A percentile compares a stretch with the other conserved stretches of the same genome.
These are phyloP conservation scores for Eupithecia insigniata DNA, from an alignment of 2,888 invertebrate species.

Conservation along the genomic window DNA sequence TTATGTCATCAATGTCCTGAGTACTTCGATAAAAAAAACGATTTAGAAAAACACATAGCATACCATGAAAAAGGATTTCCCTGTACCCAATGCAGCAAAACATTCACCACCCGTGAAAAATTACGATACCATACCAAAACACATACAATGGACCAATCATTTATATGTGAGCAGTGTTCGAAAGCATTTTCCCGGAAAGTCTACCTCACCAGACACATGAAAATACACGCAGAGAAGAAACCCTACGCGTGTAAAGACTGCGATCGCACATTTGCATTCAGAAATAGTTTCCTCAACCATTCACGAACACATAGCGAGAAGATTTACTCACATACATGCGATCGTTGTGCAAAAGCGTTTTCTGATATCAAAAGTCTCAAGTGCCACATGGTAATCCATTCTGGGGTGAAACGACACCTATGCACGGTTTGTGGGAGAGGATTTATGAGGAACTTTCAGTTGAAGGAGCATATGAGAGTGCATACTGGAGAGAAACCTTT, in stretches of 20 bases:
- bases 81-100: constrained; percentile 11
- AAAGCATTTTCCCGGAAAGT: background rate
- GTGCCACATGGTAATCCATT: background rate
- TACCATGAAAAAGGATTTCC: background rate
- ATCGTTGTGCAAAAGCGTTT: constrained; percentile 16
- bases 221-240: background rate
- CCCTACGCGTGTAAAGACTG: background rate
- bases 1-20: background rate
- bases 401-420: background rate
- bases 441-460: constrained; percentile 9
- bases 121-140: background rate
- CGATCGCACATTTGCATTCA: background rate
- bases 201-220: background rate
- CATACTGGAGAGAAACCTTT: constrained; percentile 15
- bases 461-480: constrained; percentile 10
- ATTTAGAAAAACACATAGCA: background rate
- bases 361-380: background rate
- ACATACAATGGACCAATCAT: background rate
- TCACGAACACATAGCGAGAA: constrained; percentile 9
- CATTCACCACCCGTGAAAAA: background rate
- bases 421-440: constrained; percentile 9
- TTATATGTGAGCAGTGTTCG: background rate
- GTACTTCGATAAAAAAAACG: background rate
- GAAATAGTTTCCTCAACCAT: background rate
- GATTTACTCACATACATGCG: constrained; percentile 14